Conservation (phyloP, 2,797 vertebrate genomes). For the Echeneis naucrates region DNA sequence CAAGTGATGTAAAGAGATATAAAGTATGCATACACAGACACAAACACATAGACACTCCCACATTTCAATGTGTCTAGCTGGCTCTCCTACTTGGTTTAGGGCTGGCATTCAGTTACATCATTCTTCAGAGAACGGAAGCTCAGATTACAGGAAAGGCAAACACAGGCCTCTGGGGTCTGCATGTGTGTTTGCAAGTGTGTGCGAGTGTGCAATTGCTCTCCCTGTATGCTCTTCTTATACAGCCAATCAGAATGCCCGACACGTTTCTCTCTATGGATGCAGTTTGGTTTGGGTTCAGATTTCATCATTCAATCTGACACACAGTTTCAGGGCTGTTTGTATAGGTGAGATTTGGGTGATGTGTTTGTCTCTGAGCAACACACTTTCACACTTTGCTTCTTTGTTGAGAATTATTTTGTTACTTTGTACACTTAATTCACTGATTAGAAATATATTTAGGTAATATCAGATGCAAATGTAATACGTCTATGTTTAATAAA, state of each 20-base stretch:
- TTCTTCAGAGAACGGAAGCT: slow-evolving; percentile 86
- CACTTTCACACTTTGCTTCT: slow-evolving; percentile 4
- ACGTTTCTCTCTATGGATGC: slow-evolving; percentile 66
- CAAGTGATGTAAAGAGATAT: slow-evolving; percentile 60
- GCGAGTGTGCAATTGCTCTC: slow-evolving; percentile 50
- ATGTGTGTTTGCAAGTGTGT: slow-evolving; percentile 46
- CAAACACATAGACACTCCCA: slow-evolving; percentile 18
- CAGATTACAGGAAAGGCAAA: slow-evolving; percentile 89
- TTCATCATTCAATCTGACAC: slow-evolving; percentile 78
- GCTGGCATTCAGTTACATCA: slow-evolving; percentile 86
- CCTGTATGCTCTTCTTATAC: slow-evolving; percentile 72
- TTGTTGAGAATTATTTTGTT: slow-evolving; percentile 1
- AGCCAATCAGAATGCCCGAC: slow-evolving; percentile 78
- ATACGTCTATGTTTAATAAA: slow-evolving; percentile 6
- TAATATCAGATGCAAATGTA: slow-evolving; percentile 13
- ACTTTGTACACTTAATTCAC: not conserved
- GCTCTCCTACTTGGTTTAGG: slow-evolving; percentile 70
- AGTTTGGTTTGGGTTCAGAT: slow-evolving; percentile 71
- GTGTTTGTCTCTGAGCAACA: slow-evolving; percentile 34
- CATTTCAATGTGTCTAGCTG: slow-evolving; percentile 60
- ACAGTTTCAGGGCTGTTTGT: slow-evolving; percentile 70
- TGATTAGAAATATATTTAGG: slow-evolving; percentile 25
- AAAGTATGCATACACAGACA: slow-evolving; percentile 26
- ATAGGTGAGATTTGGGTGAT: slow-evolving; percentile 52
- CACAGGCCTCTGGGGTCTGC: slow-evolving; percentile 77